These are phyloP conservation scores for Phymatocera aterrima DNA, from an alignment of 2,888 invertebrate species.

Conservation along the genomic window DNA sequence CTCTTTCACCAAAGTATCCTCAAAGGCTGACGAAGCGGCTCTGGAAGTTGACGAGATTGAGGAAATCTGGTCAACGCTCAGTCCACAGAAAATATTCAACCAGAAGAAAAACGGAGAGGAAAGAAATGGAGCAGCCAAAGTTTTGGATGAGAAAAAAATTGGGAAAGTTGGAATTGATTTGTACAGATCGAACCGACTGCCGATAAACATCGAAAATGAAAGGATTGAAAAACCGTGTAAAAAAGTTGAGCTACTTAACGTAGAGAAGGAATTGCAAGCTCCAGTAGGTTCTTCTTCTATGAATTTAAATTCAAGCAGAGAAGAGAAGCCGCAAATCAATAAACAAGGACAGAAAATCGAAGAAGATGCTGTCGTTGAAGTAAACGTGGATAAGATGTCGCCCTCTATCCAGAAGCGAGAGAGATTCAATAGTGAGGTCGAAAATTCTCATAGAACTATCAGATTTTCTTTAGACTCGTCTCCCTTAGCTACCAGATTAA, in stretches of 20 bases:
- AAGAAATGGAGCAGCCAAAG: background rate
- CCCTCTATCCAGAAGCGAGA: background rate
- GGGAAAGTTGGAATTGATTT: background rate
- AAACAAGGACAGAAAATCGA: background rate
- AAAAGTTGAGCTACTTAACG: background rate
- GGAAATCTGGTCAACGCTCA: constrained; percentile 26
- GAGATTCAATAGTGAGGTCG: background rate
- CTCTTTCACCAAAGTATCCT: background rate
- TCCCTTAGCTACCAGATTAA: background rate
- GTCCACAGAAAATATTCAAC: background rate
- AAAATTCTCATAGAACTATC: background rate
- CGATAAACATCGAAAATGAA: background rate
- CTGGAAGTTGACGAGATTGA: constrained; percentile 5
- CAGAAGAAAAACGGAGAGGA: background rate
- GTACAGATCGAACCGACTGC: background rate
- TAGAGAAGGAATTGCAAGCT: background rate
- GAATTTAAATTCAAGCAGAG: background rate
- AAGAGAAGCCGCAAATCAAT: background rate
- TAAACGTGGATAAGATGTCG: too few relatives aligned
- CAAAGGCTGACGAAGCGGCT: background rate
- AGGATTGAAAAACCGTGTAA: background rate
- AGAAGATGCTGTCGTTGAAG: too few relatives aligned
- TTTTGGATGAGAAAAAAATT: too few relatives aligned
- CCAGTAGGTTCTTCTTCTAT: too few relatives aligned
- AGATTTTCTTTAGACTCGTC: background rate